phyloP scores from a whole-genome alignment of 2,888 invertebrate species.

The Meliscaeva auricollis region DNA sequence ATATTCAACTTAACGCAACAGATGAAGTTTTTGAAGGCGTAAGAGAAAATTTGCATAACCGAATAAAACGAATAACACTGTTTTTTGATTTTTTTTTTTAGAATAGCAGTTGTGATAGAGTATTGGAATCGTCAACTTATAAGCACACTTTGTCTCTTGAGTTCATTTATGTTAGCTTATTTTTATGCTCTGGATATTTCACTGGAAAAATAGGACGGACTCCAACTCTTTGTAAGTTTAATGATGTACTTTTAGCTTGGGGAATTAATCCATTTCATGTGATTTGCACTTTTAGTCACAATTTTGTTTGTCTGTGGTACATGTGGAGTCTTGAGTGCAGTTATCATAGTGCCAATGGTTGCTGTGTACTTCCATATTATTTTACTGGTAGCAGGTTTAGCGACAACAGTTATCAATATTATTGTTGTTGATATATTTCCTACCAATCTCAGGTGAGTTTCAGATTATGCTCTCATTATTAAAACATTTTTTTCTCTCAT shows the following conservation, averaged over 20 bases:
- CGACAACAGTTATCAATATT: slow-evolving; percentile 49
- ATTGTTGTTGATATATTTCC: slow-evolving; percentile 64
- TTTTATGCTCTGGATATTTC: slow-evolving; percentile 77
- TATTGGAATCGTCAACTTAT: slow-evolving; percentile 79
- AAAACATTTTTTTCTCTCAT: too few relatives aligned
- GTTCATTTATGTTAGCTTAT: slow-evolving; percentile 77
- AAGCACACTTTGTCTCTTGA: slow-evolving; percentile 79
- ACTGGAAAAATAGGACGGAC: slow-evolving; percentile 77
- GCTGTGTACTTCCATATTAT: slow-evolving; percentile 52
- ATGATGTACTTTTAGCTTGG: not conserved
- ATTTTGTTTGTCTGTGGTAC: slow-evolving; percentile 48
- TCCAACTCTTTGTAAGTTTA: slow-evolving; percentile 76
- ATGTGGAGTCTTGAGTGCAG: slow-evolving; percentile 44
- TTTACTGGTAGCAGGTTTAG: slow-evolving; percentile 50
- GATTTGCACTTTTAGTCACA: slow-evolving; percentile 35
- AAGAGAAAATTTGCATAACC: not conserved
- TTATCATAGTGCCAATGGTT: slow-evolving; percentile 54
- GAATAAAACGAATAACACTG: not conserved
- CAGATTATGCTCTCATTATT: too few relatives aligned
- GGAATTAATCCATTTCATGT: not conserved
- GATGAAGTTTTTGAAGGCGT: not conserved
- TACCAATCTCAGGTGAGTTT: slow-evolving; percentile 56
- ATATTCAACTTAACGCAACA: not conserved
- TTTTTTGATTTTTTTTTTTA: not conserved
- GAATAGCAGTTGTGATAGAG: slow-evolving; percentile 30